Base-by-base conservation (phyloP, 2,888 invertebrate genomes). In the Macroteleia sp. region DNA sequence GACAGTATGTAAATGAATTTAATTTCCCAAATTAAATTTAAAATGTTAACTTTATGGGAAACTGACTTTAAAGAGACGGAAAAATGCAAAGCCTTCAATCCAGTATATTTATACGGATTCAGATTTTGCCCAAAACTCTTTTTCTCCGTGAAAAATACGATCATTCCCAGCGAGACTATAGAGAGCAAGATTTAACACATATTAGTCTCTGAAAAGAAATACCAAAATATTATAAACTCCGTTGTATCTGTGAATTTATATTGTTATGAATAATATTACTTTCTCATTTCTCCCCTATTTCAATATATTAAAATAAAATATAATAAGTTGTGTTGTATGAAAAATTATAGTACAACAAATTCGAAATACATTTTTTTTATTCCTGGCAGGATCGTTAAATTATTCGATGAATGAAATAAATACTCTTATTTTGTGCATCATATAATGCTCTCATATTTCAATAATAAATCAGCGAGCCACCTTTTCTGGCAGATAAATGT, bases 141-240 rank as follows among this genome's bases (percentile, higher is more conserved):
- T n/a, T n/a, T n/a, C n/a, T n/a, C n/a, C n/a, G n/a, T n/a, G n/a
- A n/a, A n/a, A n/a, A n/a, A n/a, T n/a, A n/a, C n/a, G n/a, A n/a
- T n/a, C n/a, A n/a, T n/a, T n/a, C n/a, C n/a, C n/a, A n/a, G n/a
- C n/a, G n/a, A n/a, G n/a, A n/a, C n/a, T 39, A 57, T 57, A 41
- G 57, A 48, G 20, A 36, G 20, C 10, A 20, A 57, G 67, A 67
- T 67, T 67, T 67, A 67, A 69, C 59, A 69, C 59, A 69, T 69
- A 69, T 69, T 69, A 69, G 69, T 69, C 59, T 69, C 20, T 41
- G 34, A 14, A 50, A 32, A 30, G 52, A 32, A 64, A 52, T 20
- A 28, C 22, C 14, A 20, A 62, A 19, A n/a, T 50, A 48, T 62
- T 66, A 54, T 44, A 61, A 66, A n/a, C 14, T 54, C 28, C 14